Conservation (phyloP, 2,888 invertebrate genomes). For the Selenia dentaria region DNA sequence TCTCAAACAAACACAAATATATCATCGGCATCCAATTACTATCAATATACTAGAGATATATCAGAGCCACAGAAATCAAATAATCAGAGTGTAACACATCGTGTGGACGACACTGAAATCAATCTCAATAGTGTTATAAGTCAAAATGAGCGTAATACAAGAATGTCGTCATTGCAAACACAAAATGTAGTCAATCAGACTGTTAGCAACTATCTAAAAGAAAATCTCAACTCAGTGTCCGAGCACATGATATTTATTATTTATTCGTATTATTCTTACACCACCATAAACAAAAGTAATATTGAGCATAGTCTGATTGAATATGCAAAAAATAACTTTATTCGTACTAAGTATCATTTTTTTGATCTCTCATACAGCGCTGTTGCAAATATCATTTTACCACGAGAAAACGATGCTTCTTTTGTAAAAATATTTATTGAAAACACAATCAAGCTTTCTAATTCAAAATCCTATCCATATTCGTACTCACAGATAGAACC, state of each 20-base stretch:
- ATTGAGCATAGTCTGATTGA: constrained; percentile 10
- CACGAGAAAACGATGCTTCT: constrained; percentile 39
- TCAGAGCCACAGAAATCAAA: too few relatives aligned
- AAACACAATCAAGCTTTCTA: constrained; percentile 36
- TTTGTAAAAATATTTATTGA: constrained; percentile 43
- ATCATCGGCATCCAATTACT: too few relatives aligned
- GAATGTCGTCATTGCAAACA: background rate
- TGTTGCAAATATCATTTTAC: constrained; percentile 43
- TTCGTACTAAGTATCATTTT: constrained; percentile 35
- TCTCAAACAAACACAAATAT: too few relatives aligned
- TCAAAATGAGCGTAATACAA: background rate
- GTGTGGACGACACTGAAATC: background rate
- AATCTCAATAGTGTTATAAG: background rate
- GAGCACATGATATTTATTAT: constrained; percentile 39
- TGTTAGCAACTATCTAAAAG: background rate
- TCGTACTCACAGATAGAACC: constrained; percentile 31
- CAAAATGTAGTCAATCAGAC: background rate
- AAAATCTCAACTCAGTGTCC: constrained; percentile 32
- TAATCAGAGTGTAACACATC: too few relatives aligned
- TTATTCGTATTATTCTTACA: constrained; percentile 29
- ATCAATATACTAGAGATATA: too few relatives aligned
- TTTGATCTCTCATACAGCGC: constrained; percentile 46
- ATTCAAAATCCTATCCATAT: constrained; percentile 9
- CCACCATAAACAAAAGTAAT: constrained; percentile 5
- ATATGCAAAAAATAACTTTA: constrained; percentile 25